phyloP scores from a whole-genome alignment of 2,113 vertebrate genomes.

The Hiodon tergisus region DNA sequence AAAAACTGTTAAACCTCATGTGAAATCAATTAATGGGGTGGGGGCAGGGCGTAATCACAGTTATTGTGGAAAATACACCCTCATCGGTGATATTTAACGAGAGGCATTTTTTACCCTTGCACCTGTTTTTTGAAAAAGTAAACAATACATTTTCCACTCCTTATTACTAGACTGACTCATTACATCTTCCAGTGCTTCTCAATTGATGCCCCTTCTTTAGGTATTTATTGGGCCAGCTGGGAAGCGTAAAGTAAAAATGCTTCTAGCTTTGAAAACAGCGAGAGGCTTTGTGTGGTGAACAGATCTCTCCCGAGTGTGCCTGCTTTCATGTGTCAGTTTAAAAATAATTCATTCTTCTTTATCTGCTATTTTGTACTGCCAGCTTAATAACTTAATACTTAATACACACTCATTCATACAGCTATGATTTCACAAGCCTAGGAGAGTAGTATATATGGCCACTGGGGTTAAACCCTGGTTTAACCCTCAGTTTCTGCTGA shows the following conservation, averaged over 20 bases:
- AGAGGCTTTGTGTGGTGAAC: not conserved
- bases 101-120: constrained; percentile 37
- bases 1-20: constrained; percentile 13
- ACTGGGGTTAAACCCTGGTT: not conserved
- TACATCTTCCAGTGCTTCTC: constrained; percentile 23
- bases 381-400: too few species aligned
- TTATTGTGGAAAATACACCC: constrained; percentile 51
- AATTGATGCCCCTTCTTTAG: constrained; percentile 24
- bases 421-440: not conserved
- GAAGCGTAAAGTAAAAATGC: constrained; percentile 12
- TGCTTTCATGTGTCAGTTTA: not conserved
- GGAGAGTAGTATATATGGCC: not conserved
- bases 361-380: not conserved
- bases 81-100: constrained; percentile 43
- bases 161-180: constrained; percentile 46
- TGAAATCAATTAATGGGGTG: constrained; percentile 24
- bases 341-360: not conserved
- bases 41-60: constrained; percentile 43
- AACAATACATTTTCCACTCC: constrained; percentile 43
- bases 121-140: constrained; percentile 53
- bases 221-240: constrained; percentile 29
- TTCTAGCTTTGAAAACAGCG: not conserved
- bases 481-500: too few species aligned
- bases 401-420: not conserved
- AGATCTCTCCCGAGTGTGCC: not conserved